phyloP scores from a whole-genome alignment of 2,888 invertebrate species.

The Apantesis nais region DNA sequence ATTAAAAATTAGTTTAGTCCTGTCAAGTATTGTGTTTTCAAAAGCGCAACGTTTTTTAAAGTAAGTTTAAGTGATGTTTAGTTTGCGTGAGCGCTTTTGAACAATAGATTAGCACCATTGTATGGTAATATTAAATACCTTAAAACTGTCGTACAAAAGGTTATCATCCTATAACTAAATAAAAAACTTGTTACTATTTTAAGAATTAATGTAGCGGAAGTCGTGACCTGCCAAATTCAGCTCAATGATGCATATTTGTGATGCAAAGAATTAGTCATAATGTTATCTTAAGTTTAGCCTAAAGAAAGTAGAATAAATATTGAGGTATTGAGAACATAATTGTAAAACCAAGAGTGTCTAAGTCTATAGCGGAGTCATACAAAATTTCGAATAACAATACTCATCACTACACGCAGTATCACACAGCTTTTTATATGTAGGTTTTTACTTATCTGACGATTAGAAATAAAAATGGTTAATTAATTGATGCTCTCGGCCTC shows the following conservation, averaged over 20 bases:
- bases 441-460: background rate
- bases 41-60: too few relatives aligned
- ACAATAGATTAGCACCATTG: too few relatives aligned
- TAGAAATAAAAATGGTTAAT: slow-evolving; percentile 39
- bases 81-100: too few relatives aligned
- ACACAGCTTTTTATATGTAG: background rate
- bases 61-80: too few relatives aligned
- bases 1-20: too few relatives aligned
- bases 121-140: too few relatives aligned
- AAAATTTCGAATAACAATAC: background rate
- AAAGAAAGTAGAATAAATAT: background rate
- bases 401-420: background rate
- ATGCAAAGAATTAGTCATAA: background rate
- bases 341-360: background rate
- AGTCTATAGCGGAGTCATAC: background rate
- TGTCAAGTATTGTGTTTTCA: too few relatives aligned
- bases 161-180: too few relatives aligned
- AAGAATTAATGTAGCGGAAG: too few relatives aligned
- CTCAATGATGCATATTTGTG: background rate
- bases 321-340: background rate
- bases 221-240: background rate
- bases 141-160: too few relatives aligned
- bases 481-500: slow-evolving; percentile 37
- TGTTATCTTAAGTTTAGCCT: background rate
- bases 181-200: too few relatives aligned